Evolutionary conservation across 2,888 invertebrate species (phyloP).

Genomic region (Carabus problematicus): DNA sequence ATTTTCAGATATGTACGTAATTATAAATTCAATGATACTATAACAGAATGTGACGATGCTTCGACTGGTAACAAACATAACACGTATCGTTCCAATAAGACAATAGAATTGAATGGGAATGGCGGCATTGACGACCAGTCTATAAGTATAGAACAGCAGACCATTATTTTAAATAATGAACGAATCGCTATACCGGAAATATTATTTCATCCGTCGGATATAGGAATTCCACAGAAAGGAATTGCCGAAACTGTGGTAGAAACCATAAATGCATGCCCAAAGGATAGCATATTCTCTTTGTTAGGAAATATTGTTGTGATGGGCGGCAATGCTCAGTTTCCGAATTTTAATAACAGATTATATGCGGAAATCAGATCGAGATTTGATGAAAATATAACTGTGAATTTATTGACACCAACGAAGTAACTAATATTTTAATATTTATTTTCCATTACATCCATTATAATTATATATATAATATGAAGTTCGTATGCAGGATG

Average conservation of each 20-base stretch:
- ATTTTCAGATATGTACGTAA: not conserved
- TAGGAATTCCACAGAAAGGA: slow-evolving; percentile 91
- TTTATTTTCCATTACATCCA: slow-evolving; percentile 15
- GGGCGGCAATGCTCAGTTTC: slow-evolving; percentile 81
- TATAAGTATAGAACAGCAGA: slow-evolving; percentile 69
- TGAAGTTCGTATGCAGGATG: slow-evolving; percentile 19
- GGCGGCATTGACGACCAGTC: slow-evolving; percentile 44
- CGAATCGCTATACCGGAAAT: slow-evolving; percentile 94
- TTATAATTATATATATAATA: too few species aligned
- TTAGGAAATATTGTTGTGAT: slow-evolving; percentile 83
- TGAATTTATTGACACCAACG: slow-evolving; percentile 73
- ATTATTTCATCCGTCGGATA: slow-evolving; percentile 92
- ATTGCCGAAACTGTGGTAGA: slow-evolving; percentile 87
- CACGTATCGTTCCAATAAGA: not conserved
- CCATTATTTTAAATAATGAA: slow-evolving; percentile 89
- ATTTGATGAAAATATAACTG: slow-evolving; percentile 78
- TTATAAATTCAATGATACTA: too few species aligned
- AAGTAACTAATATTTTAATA: slow-evolving; percentile 62
- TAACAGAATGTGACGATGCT: too few species aligned
- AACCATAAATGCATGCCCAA: slow-evolving; percentile 76
- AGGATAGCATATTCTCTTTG: slow-evolving; percentile 77
- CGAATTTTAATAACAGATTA: slow-evolving; percentile 83
- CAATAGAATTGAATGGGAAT: not conserved
- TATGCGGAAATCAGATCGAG: slow-evolving; percentile 79
- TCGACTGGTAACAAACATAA: too few species aligned